Evolutionary conservation across 2,797 vertebrate species (phyloP).

Genomic region (Sebastes kiyomatsui): DNA sequence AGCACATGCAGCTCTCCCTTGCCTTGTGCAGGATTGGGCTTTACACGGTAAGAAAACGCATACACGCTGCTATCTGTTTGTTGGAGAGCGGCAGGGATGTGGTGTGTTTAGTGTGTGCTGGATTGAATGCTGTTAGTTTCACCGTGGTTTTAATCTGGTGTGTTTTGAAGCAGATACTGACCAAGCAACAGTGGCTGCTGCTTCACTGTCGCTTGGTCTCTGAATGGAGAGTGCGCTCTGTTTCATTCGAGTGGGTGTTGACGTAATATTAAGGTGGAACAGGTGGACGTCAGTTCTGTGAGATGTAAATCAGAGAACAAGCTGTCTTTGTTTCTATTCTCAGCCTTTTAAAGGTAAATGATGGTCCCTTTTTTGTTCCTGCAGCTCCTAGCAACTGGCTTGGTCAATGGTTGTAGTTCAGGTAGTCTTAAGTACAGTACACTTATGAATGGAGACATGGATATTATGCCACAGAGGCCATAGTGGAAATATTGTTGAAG

Average conservation of each 20-base stretch:
- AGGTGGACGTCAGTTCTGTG: conserved; percentile 12
- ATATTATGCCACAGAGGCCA: not conserved
- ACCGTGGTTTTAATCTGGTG: conserved; percentile 9
- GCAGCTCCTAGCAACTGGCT: conserved; percentile 40
- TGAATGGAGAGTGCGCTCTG: conserved; percentile 29
- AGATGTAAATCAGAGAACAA: conserved; percentile 9
- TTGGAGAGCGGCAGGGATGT: not conserved
- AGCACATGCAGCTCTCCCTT: conserved; percentile 91
- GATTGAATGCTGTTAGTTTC: conserved; percentile 19
- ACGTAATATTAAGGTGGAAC: conserved; percentile 43
- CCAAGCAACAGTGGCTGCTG: conserved; percentile 28
- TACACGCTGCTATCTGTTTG: not conserved
- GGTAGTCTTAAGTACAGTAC: conserved; percentile 13
- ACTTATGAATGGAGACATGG: conserved; percentile 11
- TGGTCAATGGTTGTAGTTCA: conserved; percentile 26
- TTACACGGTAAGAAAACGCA: conserved; percentile 87
- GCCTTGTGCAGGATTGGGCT: conserved; percentile 94
- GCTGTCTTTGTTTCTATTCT: not conserved
- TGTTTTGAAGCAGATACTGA: conserved; percentile 44
- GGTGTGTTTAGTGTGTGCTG: not conserved
- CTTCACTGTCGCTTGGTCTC: conserved; percentile 41
- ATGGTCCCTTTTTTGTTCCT: not conserved
- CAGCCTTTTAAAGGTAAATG: conserved; percentile 3
- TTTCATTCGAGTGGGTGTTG: conserved; percentile 44
- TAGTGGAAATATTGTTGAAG: not conserved